phyloP scores from a whole-genome alignment of 1,140 invertebrate genomes.

The Ectropis grisescens region DNA sequence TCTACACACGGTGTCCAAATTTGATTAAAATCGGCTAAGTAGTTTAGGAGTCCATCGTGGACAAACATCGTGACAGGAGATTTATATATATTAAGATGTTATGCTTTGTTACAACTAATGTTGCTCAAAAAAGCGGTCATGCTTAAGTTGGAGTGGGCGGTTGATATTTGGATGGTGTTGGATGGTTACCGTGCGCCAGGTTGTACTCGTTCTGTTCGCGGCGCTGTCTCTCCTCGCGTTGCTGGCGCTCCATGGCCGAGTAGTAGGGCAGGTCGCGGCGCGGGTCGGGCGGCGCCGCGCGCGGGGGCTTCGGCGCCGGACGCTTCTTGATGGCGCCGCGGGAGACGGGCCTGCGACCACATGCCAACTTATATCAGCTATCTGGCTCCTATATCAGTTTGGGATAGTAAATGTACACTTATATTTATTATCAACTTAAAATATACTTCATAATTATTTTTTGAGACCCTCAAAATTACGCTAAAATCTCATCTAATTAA shows the following conservation, averaged over 20 bases:
- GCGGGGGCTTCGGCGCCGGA: slow-evolving; percentile 29
- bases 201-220: slow-evolving; percentile 28
- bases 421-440: no score
- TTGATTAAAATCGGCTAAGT: no score
- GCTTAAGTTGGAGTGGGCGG: no score
- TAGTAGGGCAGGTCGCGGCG: slow-evolving; percentile 17
- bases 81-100: not conserved
- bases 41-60: no score
- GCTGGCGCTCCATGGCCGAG: slow-evolving; percentile 25
- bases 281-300: slow-evolving; percentile 7
- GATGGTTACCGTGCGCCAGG: slow-evolving; percentile 8
- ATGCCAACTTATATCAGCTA: not conserved
- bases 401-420: no score
- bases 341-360: slow-evolving; percentile 13
- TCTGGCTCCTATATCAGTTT: not conserved
- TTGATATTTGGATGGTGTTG: no score
- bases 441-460: no score
- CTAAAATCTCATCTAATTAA: no score
- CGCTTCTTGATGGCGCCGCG: slow-evolving; percentile 43
- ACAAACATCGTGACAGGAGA: no score
- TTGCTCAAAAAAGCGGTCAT: not conserved
- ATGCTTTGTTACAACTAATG: not conserved
- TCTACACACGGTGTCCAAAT: no score
- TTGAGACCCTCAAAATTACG: no score
- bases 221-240: slow-evolving; percentile 18